Base-by-base conservation (phyloP, 2,113 vertebrate genomes). In the Proterorhinus semilunaris region DNA sequence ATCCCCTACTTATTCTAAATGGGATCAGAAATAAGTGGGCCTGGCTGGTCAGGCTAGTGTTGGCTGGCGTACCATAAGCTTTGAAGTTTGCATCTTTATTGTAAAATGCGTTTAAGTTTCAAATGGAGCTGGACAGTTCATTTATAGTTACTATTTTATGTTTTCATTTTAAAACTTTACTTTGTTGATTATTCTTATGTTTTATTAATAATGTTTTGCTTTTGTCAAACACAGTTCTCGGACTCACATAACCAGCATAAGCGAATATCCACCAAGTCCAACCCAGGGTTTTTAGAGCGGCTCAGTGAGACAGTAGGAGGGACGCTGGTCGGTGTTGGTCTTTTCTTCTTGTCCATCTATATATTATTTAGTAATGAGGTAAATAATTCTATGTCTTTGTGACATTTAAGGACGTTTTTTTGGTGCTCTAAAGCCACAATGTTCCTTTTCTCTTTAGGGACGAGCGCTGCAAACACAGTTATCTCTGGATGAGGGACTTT, bases 341-440 rank as follows among this genome's bases (percentile, higher is more conserved):
- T 95, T 10, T 96, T 98, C 75, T 88, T 93, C 53, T 80, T 97
- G 8, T 96, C 97, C 3, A 93, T 99, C 79, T 97, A 98, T 68
- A 51, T 99, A 64, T 94, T 99, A 66, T 98, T 99, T 78, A 96
- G 95, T 66, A 99, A 99, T 54, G 98, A 99, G 95, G 98, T 98
- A 87, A 69, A 74, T 53, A 70, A 46, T 55, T 27, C 5, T 27
- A 55, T 3, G 7, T 21, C 17, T 53, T 7, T 16, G 16, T 8
- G 58, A 16, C 5, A 17, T 44, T 57, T 2, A 27, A 55, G 27
- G 27, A 6, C 7, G 13, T 36, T 58, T 13, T 13, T 13, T 42
- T 54, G 44, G 42, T 4, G 46, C 8, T 45, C 7, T 21, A 36
- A 16, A 66, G 6, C 65, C 44, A 13, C 5, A 10, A 15, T 6